Evolutionary conservation across 1,140 invertebrate genomes (phyloP), one percentile per base, ranked within the genome.

Genomic region (Dufourea novaeangliae): DNA sequence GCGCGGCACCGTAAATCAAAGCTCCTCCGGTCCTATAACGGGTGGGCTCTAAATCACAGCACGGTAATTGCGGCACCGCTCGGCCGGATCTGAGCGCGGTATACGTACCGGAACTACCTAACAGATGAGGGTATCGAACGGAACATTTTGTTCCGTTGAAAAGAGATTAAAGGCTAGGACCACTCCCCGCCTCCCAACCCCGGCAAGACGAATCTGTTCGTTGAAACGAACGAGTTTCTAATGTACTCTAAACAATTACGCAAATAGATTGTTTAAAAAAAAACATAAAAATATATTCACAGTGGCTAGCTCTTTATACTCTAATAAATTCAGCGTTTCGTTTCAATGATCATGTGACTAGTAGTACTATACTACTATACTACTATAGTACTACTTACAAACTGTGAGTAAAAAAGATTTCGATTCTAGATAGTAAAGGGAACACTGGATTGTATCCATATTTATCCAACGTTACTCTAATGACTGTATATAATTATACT

Each of bases 21-120:
- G 75, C 71, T 80, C 80, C 73, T 57, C 76, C 78, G 81, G n/a
- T n/a, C 87, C 86, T 88, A 87, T 89, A 90, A 87, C 87, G 88
- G 84, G 80, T 84, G 87, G 73, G 77, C 85, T 78, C 87, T 90
- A 90, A 90, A 90, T 90, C 88, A 90, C 80, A 32, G 37, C 57
- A 41, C 68, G 63, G 84, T 90, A 89, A 89, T 89, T 90, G 86
- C 88, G 73, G 81, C 79, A 87, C 83, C 84, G 87, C 85, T 86
- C 79, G 78, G 69, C 56, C 83, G 80, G 62, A 80, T 84, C 74
- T 84, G 79, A 22, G 62, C 59, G 84, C 80, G 64, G 67, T 88
- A 76, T 84, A 86, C 82, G 82, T 85, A 88, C 76, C 86, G 83
- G 77, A 87, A 87, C 83, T 73, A 56, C 34, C 69, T 71, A 77